Base-by-base conservation (phyloP, 2,113 vertebrate species). In the Cavia aperea region DNA sequence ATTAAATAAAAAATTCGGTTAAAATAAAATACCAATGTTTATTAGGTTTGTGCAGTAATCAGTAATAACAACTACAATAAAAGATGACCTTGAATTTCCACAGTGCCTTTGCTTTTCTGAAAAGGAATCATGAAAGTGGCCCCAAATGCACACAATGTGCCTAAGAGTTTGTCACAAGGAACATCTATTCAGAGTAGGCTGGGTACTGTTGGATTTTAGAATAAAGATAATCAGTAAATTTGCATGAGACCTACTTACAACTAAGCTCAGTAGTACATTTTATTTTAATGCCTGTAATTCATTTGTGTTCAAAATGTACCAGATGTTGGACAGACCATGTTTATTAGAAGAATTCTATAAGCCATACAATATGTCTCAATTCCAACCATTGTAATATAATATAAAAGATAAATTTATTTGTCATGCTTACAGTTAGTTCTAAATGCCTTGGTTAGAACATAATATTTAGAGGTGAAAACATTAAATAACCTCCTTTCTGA, bases 71-170 rank as follows among this genome's bases (percentile, higher is more conserved):
- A 56, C 36, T 13, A 33, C 56, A 56, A 54, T 85, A 88, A 88
- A 93, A 78, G 15, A 8, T 83, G 62, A 72, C 65, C 79, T 95
- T 88, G 88, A 84, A 90, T 94, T 85, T 90, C 33, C 68, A 88
- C 4, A 51, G 36, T 49, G 7, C 6, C 68, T 88, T 92, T 86
- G 8, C 19, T 87, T 81, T 65, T 49, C 18, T 81, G 14, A 26
- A 51, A 73, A 78, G n/a, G 2, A 21, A 19, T 83, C 2, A 2
- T 7, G 2, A 51, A 62, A 85, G 29, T 39, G 19, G 66, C 78
- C 4, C 18, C 56, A 75, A 5, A 23, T 15, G 5, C 15, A 87
- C 18, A 26, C 5, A 1, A 68, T 43, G 4, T 21, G 1, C 4
- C 58, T 60, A 26, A 46, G 2, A 4, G 26, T 75, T 46, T 58